Evolutionary conservation across 2,888 invertebrate genomes (phyloP), one percentile per base, ranked within the genome.

Genomic region (Athrips mouffetella): DNA sequence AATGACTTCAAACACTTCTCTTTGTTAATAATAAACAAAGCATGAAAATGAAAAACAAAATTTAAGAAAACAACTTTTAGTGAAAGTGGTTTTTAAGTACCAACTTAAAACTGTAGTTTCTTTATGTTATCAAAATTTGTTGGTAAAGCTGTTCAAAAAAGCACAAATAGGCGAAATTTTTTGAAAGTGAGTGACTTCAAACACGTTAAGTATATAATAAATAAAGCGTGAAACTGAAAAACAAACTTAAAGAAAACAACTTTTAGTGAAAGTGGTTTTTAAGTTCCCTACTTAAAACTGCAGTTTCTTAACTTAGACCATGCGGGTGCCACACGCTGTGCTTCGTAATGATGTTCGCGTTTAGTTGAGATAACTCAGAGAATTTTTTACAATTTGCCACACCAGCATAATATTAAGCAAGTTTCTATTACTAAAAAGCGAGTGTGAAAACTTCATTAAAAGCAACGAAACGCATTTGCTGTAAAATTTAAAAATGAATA

Each of bases 351-450:
- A 50, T 54, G 52, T 48, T 53, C 56, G 57, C 56, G 55, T 58
- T 63, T 60, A 67, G 59, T 58, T 51, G 54, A 53, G 58, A 57
- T 63, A 64, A 62, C 63, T 63, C 54, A 33, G 50, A 57, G 64
- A 65, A 63, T 69, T 67, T 67, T 67, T 56, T 44, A 44, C 44
- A 44, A 44, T 44, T 44, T 31, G 20, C 44, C 31, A 44, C 44
- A 31, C 11, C 21, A 21, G 20, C 31, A 44, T 44, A n/a, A n/a
- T n/a, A n/a, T n/a, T n/a, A 44, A 44, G 44, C 44, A 21, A 31
- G 44, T 44, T 44, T 44, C 20, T 44, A 15, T 6, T 7, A 44
- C 37, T 37, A 21, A 31, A 20, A 44, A 11, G 31, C 21, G 11
- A 44, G 44, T 44, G 44, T 44, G 31, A 27, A 31, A 44, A 44